Evolutionary conservation across 2,888 invertebrate species (phyloP), one percentile per base, ranked within the genome.

Genomic region (Agrochola circellaris): DNA sequence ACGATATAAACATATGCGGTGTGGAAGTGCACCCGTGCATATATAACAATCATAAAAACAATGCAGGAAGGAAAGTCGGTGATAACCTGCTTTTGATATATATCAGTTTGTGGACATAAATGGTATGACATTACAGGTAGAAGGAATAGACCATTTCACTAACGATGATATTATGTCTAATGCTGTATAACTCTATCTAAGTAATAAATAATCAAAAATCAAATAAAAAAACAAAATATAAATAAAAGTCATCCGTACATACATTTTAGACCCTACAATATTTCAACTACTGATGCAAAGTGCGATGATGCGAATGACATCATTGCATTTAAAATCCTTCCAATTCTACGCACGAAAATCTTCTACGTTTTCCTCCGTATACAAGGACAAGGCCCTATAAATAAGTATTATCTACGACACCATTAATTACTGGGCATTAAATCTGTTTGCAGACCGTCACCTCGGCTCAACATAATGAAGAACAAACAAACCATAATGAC

Each of bases 371-470:
- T 81, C 51, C 54, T 73, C 26, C 48, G 34, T 58, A 11, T 34
- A 61, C 23, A 76, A 23, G 76, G 30, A 72, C 77, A 83, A 77
- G 61, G 11, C 15, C 23, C 58, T 56, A 78, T 69, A 71, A 80
- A 81, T 81, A 69, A 79, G 56, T 54, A 67, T 80, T 80, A 82
- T 87, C 88, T 73, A 51, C 45, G 48, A 7, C 45, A 62, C 58
- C 60, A 73, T 79, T 88, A 82, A 89, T 85, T 82, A 80, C 72
- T 54, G 48, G 51, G 70, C 67, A 78, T 85, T 86, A 88, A 84
- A 82, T 73, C 75, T 91, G 89, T 89, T 90, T 89, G 82, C 81
- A 73, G 34, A 75, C 70, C 78, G 78, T 81, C 87, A 74, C 79
- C 76, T 81, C 73, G 80, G 71, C 61, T 75, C 34, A 54, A 70